These are phyloP conservation scores for Holothuria leucospilota DNA, from an alignment of 53 echinoderm and acorn worm genomes.

Conservation along the genomic window DNA sequence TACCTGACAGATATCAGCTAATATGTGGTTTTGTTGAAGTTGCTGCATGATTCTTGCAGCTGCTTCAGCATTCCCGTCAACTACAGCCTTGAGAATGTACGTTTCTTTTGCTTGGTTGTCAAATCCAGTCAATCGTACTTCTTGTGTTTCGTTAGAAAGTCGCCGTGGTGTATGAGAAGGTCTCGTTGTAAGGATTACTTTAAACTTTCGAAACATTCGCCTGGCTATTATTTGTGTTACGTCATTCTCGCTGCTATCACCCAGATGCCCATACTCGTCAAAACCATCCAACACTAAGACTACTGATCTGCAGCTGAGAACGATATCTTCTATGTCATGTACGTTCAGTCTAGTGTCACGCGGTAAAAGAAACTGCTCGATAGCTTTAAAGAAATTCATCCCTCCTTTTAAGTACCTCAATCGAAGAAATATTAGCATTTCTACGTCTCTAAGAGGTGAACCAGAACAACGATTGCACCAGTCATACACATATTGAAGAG, in stretches of 20 bases:
- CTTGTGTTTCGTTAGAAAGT: not conserved
- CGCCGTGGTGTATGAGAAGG: not conserved
- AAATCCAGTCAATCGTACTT: not conserved
- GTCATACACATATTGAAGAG: not conserved
- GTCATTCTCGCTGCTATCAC: not conserved
- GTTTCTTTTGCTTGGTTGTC: not conserved
- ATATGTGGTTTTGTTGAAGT: not conserved
- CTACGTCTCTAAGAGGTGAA: not conserved
- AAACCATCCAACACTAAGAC: not conserved
- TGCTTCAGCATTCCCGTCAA: not conserved
- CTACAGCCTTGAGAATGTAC: not conserved
- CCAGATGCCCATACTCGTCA: not conserved
- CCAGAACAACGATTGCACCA: not conserved
- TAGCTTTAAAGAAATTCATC: not conserved
- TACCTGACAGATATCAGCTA: constrained; percentile 6
- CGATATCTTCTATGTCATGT: not conserved
- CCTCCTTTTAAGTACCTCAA: not conserved
- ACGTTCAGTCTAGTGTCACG: not conserved
- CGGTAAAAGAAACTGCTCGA: not conserved
- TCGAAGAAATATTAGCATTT: constrained; percentile 2
- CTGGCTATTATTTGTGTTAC: not conserved
- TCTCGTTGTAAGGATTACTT: constrained; percentile 10
- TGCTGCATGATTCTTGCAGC: not conserved
- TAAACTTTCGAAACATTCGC: not conserved
- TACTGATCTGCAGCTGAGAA: not conserved